Conservation (phyloP, 2,888 invertebrate genomes). For the Dugesia japonica region DNA sequence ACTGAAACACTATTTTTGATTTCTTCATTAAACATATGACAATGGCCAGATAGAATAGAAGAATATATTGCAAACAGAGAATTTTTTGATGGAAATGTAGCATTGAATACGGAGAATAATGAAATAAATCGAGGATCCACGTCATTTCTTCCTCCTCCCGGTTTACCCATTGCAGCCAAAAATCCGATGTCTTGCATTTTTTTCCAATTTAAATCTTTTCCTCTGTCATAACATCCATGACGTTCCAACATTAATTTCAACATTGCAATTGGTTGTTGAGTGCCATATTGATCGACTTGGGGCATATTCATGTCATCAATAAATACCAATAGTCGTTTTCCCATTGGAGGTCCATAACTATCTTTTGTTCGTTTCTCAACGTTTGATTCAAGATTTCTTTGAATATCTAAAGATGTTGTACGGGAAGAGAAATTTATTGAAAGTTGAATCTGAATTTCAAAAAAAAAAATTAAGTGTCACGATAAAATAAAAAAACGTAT, state of each 20-base stretch:
- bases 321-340: slow-evolving; percentile 71
- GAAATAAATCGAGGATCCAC: slow-evolving; percentile 78
- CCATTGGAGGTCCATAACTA: slow-evolving; percentile 71
- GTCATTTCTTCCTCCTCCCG: slow-evolving; percentile 73
- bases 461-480: not conserved
- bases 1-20: slow-evolving; percentile 55
- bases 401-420: slow-evolving; percentile 75
- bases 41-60: slow-evolving; percentile 66
- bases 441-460: slow-evolving; percentile 55
- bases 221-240: slow-evolving; percentile 72
- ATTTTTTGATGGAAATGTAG: slow-evolving; percentile 63
- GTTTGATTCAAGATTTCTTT: slow-evolving; percentile 67
- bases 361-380: slow-evolving; percentile 78
- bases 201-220: slow-evolving; percentile 75
- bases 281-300: slow-evolving; percentile 67
- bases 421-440: slow-evolving; percentile 77
- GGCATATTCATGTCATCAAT: slow-evolving; percentile 92
- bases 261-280: slow-evolving; percentile 78
- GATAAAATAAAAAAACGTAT: not conserved
- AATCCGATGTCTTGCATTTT: slow-evolving; percentile 62
- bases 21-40: slow-evolving; percentile 57
- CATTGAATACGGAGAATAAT: slow-evolving; percentile 70
- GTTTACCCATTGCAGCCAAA: slow-evolving; percentile 50
- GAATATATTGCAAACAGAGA: slow-evolving; percentile 67
- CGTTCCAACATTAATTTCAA: slow-evolving; percentile 74